A percentile compares a stretch with the other conserved stretches of the same genome.
Conservation (phyloP, 2,797 vertebrate species). For the Hyperoplus immaculatus region DNA sequence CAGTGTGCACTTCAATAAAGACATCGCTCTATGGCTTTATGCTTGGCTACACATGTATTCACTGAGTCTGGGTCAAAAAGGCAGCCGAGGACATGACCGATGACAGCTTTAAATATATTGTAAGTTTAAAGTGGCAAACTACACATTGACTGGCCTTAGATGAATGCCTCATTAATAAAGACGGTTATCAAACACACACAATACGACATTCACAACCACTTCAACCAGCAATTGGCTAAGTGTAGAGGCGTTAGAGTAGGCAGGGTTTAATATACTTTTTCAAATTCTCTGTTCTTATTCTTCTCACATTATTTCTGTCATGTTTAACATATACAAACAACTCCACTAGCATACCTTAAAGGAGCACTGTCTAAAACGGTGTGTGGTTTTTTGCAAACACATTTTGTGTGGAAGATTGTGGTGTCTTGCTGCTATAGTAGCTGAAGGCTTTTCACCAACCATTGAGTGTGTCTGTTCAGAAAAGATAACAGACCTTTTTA, state of each 20-base stretch:
- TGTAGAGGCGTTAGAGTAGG: not conserved
- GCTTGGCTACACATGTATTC: constrained; percentile 50
- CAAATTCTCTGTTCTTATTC: not conserved
- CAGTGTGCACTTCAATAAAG: constrained; percentile 43
- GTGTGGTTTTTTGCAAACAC: no score
- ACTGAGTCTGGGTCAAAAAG: constrained; percentile 52
- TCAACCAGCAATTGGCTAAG: not conserved
- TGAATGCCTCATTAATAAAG: constrained; percentile 1
- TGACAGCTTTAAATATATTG: constrained; percentile 37
- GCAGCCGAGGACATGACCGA: constrained; percentile 49
- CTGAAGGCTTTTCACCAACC: no score
- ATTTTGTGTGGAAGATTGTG: no score
- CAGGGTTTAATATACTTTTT: not conserved
- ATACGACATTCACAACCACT: not conserved
- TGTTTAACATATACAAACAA: no score
- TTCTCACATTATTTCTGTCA: not conserved
- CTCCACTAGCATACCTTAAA: no score
- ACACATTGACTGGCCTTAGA: not conserved
- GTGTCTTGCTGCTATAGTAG: no score
- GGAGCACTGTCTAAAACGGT: no score
- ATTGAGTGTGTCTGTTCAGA: not conserved
- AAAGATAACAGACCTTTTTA: not conserved
- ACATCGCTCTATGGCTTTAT: constrained; percentile 49
- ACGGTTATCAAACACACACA: not conserved
- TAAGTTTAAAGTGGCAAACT: constrained; percentile 18